Base-by-base conservation (phyloP, 1,140 invertebrate species). In the Harlomillsia oculata region DNA sequence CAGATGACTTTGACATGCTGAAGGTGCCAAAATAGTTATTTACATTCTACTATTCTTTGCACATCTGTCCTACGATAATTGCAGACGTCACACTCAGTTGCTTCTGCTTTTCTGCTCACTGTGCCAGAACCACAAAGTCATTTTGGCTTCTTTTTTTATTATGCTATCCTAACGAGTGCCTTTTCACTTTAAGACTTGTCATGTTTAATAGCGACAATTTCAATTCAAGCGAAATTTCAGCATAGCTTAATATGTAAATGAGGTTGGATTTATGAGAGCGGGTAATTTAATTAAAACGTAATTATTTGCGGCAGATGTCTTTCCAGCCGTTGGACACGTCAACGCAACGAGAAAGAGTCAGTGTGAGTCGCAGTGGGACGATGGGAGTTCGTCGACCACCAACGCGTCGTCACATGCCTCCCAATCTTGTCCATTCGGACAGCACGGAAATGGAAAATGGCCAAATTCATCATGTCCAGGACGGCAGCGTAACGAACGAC, bases 281-380 rank as follows among this genome's bases (percentile, higher is more conserved):
- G n/a, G 2, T 8, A 16, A 9, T 14, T 9, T 41, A 16, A 20
- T 16, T 9, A 41, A 20, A 21, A 16, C 23, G 11, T 44, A 48
- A 34, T 43, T 25, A 9, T 30, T 29, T 48, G n/a, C 18, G 50
- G 13, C 69, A 78, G 76, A 66, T 77, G 48, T 62, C 73, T 18
- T 63, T 75, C 28, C 75, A 75, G 60, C 75, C 74, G 56, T 67
- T 77, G 60, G 75, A 76, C 56, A 58, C 75, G 21, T 72, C 69
- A 29, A 72, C 73, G 39, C 70, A 76, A 63, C 75, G 75, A 66
- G 71, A 71, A 46, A 74, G 72, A 67, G 75, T 72, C 20, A 74
- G 68, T 55, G 70, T 76, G 41, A 74, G 72, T 50, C 66, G 75
- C 53, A 74, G 72, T 62, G 73, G 70, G 26, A 70, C 71, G 21